Conservation (phyloP, 2,888 invertebrate species). For the Drosophila quinaria region DNA sequence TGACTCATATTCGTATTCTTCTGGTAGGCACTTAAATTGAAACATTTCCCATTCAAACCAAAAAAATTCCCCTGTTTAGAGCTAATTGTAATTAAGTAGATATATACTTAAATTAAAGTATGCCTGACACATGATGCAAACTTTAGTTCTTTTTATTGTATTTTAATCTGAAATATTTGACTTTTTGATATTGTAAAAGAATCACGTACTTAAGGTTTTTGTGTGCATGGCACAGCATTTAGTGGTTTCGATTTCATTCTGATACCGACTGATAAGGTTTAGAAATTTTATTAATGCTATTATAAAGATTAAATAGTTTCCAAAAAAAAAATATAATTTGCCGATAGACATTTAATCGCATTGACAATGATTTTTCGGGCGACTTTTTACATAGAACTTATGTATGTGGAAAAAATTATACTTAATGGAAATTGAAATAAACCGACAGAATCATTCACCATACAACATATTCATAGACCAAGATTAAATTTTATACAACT, state of each 20-base stretch:
- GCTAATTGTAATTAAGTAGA: not conserved
- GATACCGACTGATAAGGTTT: slow-evolving; percentile 39
- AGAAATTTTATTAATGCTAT: slow-evolving; percentile 21
- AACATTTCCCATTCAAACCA: slow-evolving; percentile 7
- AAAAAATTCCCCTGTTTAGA: slow-evolving; percentile 31
- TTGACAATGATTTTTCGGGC: not conserved
- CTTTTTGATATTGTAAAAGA: slow-evolving; percentile 20
- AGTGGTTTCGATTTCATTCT: slow-evolving; percentile 20
- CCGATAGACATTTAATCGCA: slow-evolving; percentile 24
- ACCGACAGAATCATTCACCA: not conserved
- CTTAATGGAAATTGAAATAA: not conserved
- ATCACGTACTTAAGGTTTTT: slow-evolving; percentile 45
- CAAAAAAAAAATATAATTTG: not conserved
- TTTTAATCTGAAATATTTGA: slow-evolving; percentile 8
- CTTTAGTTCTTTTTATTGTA: not conserved
- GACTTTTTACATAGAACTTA: slow-evolving; percentile 4
- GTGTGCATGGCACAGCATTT: slow-evolving; percentile 19
- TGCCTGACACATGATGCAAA: slow-evolving; percentile 10
- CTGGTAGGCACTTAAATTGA: slow-evolving; percentile 6
- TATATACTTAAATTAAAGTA: not conserved
- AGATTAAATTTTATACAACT: not conserved
- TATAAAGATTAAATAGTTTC: slow-evolving; percentile 27
- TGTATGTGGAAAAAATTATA: no score
- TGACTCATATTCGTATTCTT: slow-evolving; percentile 3
- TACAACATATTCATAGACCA: not conserved